Conservation (phyloP, 2,797 vertebrate genomes). For the Benthosema pterotum region DNA sequence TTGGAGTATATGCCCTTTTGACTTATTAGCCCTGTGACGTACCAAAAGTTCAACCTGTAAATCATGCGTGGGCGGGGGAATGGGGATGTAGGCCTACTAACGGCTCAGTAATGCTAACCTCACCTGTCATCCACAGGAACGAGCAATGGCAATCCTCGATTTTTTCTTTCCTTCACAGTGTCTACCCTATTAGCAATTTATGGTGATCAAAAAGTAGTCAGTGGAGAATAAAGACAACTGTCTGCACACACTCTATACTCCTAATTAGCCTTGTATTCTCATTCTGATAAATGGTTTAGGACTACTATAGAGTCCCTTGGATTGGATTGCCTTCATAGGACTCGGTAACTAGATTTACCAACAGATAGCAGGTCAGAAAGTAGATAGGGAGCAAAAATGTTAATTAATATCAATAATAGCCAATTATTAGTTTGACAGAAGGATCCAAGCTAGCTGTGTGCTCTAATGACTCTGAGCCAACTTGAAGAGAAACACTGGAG, state of each 20-base stretch:
- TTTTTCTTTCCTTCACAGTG: slow-evolving; percentile 86
- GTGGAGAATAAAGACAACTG: slow-evolving; percentile 98
- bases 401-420: slow-evolving; percentile 99
- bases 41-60: no score
- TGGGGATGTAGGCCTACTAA: no score
- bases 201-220: slow-evolving; percentile 99
- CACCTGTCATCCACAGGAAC: slow-evolving; percentile 88
- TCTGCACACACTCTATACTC: slow-evolving; percentile 89
- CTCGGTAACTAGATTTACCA: slow-evolving; percentile 97
- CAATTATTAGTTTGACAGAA: slow-evolving; percentile 99
- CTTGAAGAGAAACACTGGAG: slow-evolving; percentile 92
- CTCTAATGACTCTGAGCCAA: slow-evolving; percentile 97
- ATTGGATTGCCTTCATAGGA: slow-evolving; percentile 97
- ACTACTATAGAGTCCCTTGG: slow-evolving; percentile 84
- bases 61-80: no score
- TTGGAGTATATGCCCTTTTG: no score
- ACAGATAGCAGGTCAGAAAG: slow-evolving; percentile 95
- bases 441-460: slow-evolving; percentile 95
- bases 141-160: slow-evolving; percentile 87
- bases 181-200: slow-evolving; percentile 99
- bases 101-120: slow-evolving; percentile 33
- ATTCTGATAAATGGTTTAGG: slow-evolving; percentile 98
- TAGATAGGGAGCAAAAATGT: slow-evolving; percentile 97
- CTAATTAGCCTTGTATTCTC: slow-evolving; percentile 99
- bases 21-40: no score